A percentile compares a stretch with the other conserved stretches of the same genome.
phyloP scores from a whole-genome alignment of 2,888 invertebrate genomes.

The Meteorus colon region DNA sequence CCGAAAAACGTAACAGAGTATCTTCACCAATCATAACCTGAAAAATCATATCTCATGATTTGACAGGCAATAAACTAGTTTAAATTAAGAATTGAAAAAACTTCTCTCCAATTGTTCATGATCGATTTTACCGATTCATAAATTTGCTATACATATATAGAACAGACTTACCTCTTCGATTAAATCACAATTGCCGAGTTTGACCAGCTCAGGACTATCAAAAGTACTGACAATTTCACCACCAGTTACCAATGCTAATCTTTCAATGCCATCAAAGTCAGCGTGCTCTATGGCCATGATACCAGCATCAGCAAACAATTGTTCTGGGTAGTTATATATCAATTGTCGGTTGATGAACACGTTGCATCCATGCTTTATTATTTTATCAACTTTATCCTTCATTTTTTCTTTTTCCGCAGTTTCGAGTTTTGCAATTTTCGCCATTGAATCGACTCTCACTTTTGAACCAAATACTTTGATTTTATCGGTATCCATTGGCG shows the following conservation, averaged over 20 bases:
- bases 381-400: slow-evolving; percentile 99
- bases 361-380: slow-evolving; percentile 94
- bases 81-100: too few relatives aligned
- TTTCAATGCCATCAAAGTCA: slow-evolving; percentile 99
- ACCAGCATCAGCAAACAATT: slow-evolving; percentile 97
- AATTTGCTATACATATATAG: neutral
- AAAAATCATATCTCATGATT: slow-evolving; percentile 4
- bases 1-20: slow-evolving; percentile 93
- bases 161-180: slow-evolving; percentile 87
- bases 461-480: slow-evolving; percentile 98
- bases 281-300: slow-evolving; percentile 99
- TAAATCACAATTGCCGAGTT: slow-evolving; percentile 93
- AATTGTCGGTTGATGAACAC: slow-evolving; percentile 99
- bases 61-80: too few relatives aligned
- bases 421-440: slow-evolving; percentile 98
- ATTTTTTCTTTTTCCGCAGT: slow-evolving; percentile 99
- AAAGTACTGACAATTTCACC: slow-evolving; percentile 99
- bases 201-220: slow-evolving; percentile 92
- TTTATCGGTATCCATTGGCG: slow-evolving; percentile 99
- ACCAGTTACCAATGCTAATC: slow-evolving; percentile 96
- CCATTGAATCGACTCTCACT: slow-evolving; percentile 92
- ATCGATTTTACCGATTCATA: slow-evolving; percentile 24
- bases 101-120: too few relatives aligned
- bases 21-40: slow-evolving; percentile 98
- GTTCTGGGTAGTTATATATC: slow-evolving; percentile 99